phyloP scores from a whole-genome alignment of 37 sponge, comb jelly and placozoan genomes.

The Hexactinellida sp. region DNA sequence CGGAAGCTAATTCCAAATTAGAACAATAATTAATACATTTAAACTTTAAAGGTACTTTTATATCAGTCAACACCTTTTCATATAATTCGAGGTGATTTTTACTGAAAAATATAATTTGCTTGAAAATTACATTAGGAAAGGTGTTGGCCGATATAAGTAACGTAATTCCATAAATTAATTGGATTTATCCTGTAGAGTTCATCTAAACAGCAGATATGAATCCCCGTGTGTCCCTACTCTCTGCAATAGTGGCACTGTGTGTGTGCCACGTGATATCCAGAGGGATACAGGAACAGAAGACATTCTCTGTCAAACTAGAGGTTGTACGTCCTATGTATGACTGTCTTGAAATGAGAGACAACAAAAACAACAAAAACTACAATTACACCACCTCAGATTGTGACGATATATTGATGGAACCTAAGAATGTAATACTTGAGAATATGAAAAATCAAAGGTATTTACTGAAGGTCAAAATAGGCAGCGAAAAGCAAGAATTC shows the following conservation, averaged over 20 bases:
- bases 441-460: neutral
- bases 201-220: neutral
- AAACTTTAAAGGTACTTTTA: too few species aligned
- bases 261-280: neutral
- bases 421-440: neutral
- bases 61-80: too few species aligned
- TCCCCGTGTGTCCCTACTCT: neutral
- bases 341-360: neutral
- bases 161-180: too few species aligned
- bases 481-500: neutral
- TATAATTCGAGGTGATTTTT: too few species aligned
- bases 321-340: neutral
- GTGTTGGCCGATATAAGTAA: too few species aligned
- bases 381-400: too few species aligned
- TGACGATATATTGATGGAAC: neutral
- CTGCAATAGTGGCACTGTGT: neutral
- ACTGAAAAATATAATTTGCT: too few species aligned
- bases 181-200: too few species aligned
- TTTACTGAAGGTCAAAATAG: neutral
- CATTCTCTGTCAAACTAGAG: neutral
- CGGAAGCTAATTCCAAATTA: too few species aligned
- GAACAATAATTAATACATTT: too few species aligned
- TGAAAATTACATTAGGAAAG: too few species aligned
- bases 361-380: neutral
- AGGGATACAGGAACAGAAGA: neutral